Evolutionary conservation across 2,888 invertebrate species (phyloP).

Genomic region (Papilio demoleus): DNA sequence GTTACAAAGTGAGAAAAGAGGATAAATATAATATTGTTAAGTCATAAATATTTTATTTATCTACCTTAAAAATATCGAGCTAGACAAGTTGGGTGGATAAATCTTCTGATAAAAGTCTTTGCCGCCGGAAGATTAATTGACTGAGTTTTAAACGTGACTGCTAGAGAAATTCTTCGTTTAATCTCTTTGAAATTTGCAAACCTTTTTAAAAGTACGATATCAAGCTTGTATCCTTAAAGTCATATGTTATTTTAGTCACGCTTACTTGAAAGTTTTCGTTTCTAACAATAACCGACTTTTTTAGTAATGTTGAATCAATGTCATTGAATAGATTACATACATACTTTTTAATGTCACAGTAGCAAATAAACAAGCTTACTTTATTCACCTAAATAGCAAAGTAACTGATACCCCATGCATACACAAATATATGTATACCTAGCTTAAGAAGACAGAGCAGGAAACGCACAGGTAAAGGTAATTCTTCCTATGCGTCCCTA

Average conservation of each 20-base stretch:
- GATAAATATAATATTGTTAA: neutral
- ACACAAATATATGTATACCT: too few species aligned
- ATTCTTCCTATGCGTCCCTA: too few species aligned
- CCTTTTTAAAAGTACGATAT: constrained; percentile 15
- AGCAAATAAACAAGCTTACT: too few species aligned
- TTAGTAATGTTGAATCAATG: neutral
- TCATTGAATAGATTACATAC: too few species aligned
- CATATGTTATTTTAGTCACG: constrained; percentile 39
- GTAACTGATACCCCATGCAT: too few species aligned
- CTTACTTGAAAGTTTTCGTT: constrained; percentile 44
- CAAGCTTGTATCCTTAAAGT: constrained; percentile 14
- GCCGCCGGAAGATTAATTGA: constrained; percentile 35
- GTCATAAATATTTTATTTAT: constrained; percentile 5
- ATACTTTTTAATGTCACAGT: too few species aligned
- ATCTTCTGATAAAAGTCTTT: constrained; percentile 35
- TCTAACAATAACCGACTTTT: neutral
- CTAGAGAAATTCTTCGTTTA: constrained; percentile 36
- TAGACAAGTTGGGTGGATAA: constrained; percentile 29
- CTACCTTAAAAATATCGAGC: constrained; percentile 17
- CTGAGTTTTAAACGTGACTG: constrained; percentile 38
- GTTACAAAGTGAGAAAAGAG: too few species aligned
- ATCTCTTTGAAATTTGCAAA: constrained; percentile 32
- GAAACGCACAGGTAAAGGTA: too few species aligned
- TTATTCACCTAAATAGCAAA: too few species aligned
- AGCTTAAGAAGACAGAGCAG: too few species aligned